These are phyloP conservation scores for Anaspis maculata DNA, from an alignment of 2,888 invertebrate species.

Conservation along the genomic window DNA sequence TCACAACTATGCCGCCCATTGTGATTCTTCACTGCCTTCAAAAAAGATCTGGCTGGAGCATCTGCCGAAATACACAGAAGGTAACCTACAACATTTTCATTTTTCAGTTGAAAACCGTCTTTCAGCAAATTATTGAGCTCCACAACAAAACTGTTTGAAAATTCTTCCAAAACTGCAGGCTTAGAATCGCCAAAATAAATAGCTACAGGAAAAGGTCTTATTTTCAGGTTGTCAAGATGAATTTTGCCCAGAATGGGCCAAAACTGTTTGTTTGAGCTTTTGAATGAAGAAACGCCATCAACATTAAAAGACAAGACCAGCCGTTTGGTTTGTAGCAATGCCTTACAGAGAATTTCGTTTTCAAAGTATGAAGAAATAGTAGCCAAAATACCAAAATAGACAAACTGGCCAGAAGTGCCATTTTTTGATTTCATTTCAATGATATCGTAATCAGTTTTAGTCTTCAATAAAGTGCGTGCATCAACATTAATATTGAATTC, in stretches of 20 bases:
- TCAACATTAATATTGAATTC: no score
- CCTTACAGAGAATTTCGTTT: no score
- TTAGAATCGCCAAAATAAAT: constrained; percentile 16
- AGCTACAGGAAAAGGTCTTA: constrained; percentile 7
- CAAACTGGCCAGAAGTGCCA: no score
- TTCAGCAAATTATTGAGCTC: constrained; percentile 4
- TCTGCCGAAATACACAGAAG: constrained; percentile 20
- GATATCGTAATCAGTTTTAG: no score
- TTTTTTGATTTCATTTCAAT: no score
- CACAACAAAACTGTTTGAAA: constrained; percentile 15
- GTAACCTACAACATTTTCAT: constrained; percentile 9
- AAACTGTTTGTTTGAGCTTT: constrained; percentile 19
- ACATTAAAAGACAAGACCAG: constrained; percentile 18
- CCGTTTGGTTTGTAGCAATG: no score
- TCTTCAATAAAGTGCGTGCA: no score
- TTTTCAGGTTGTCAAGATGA: constrained; percentile 3
- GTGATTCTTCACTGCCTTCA: constrained; percentile 19
- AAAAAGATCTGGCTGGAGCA: constrained; percentile 23
- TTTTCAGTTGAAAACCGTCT: constrained; percentile 1
- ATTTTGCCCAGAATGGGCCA: constrained; percentile 19
- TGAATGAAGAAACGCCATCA: constrained; percentile 20
- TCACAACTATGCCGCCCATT: constrained; percentile 20
- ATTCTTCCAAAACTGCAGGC: constrained; percentile 16
- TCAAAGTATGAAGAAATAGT: no score
- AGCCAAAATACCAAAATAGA: no score